A percentile compares a stretch with the other conserved stretches of the same genome.
These are phyloP conservation scores for Temnothorax ravouxi DNA, from an alignment of 2,888 invertebrate genomes.

Conservation along the genomic window DNA sequence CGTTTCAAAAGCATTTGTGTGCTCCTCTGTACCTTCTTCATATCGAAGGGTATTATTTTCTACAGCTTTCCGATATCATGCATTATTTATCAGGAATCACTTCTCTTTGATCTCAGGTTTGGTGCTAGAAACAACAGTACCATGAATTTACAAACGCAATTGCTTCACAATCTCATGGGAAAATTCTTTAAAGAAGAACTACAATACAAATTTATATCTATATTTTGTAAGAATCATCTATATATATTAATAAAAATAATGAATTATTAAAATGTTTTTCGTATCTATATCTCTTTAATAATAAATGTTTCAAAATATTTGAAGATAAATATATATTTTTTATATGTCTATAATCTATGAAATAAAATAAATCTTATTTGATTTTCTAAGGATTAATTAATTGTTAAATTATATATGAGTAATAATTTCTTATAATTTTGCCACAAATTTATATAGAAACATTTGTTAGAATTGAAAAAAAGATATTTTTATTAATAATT, in stretches of 20 bases:
- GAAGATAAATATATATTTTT: neutral
- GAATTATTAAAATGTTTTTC: neutral
- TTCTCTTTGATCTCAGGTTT: slow-evolving; percentile 27
- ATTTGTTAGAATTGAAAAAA: neutral
- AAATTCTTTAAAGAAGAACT: neutral
- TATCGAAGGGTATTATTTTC: slow-evolving; percentile 23
- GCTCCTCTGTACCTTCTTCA: neutral
- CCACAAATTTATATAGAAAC: neutral
- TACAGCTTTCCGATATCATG: slow-evolving; percentile 41
- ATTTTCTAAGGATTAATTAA: neutral
- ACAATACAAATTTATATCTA: neutral
- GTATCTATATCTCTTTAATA: neutral
- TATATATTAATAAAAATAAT: neutral
- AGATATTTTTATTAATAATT: neutral
- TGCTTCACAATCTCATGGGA: neutral
- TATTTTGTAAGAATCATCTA: neutral
- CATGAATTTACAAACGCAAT: neutral
- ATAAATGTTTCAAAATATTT: neutral
- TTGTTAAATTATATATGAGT: neutral
- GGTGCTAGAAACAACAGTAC: neutral
- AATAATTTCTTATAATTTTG: neutral
- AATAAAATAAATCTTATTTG: neutral
- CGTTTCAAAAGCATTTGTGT: slow-evolving; percentile 10
- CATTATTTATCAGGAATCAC: slow-evolving; percentile 37
- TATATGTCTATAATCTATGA: neutral